Conservation (phyloP, 30 jellyfish, hydroid and myxozoan species). For the Aurelia aurita region DNA sequence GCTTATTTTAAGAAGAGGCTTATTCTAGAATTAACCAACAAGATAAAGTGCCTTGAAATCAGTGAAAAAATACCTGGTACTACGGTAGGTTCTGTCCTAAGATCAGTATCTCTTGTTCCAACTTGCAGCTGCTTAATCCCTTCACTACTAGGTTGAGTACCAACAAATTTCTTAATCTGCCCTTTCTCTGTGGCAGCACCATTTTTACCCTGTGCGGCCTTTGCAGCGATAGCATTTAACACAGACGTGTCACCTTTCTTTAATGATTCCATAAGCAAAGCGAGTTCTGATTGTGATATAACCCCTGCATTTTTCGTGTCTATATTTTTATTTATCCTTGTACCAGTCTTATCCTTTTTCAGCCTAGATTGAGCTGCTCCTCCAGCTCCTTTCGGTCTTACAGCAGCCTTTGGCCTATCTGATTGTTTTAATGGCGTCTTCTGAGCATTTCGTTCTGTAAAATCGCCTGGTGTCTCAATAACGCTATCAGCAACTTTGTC, state of each 20-base stretch:
- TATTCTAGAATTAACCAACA: too few species aligned
- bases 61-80: constrained; percentile 35
- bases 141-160: neutral
- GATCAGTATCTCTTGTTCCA: too few species aligned
- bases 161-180: neutral
- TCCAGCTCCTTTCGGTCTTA: neutral
- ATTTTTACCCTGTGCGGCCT: neutral
- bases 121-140: neutral
- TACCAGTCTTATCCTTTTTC: neutral
- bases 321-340: neutral
- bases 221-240: constrained; percentile 5
- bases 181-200: neutral
- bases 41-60: too few species aligned
- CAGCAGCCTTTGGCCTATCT: neutral
- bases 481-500: neutral
- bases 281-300: constrained; percentile 43
- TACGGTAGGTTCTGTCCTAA: neutral
- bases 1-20: too few species aligned
- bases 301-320: constrained; percentile 23
- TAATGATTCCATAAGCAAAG: constrained; percentile 31
- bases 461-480: neutral
- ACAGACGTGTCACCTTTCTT: constrained; percentile 31
- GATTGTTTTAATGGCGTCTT: neutral
- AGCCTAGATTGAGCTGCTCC: neutral
- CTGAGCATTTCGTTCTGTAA: neutral